These are phyloP conservation scores for Indicator indicator DNA, from an alignment of 2,113 vertebrate species.

Conservation along the genomic window DNA sequence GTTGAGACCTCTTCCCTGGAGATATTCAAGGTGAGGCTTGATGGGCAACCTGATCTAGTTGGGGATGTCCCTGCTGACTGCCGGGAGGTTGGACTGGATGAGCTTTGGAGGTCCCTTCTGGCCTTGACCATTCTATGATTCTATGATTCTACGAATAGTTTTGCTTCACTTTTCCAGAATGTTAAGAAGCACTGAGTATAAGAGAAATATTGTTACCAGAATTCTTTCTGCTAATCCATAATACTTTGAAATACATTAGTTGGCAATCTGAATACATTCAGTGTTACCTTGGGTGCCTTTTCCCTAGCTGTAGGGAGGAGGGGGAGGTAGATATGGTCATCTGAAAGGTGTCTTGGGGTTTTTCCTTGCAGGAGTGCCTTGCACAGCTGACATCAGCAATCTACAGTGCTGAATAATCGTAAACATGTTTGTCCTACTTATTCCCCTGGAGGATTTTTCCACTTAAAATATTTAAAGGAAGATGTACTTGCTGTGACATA, in stretches of 20 bases:
- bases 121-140: too few relatives aligned
- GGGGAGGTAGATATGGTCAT: background rate
- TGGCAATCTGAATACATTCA: background rate
- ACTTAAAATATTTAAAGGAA: constrained; percentile 38
- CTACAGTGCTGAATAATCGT: constrained; percentile 47
- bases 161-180: background rate
- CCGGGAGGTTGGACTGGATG: too few relatives aligned
- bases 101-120: too few relatives aligned
- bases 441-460: constrained; percentile 42
- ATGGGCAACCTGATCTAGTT: too few relatives aligned
- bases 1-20: too few relatives aligned
- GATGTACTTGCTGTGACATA: background rate
- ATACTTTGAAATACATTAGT: background rate
- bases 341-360: background rate
- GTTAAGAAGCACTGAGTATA: background rate
- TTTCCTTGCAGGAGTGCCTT: background rate
- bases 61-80: too few relatives aligned
- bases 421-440: constrained; percentile 68
- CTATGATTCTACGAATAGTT: background rate
- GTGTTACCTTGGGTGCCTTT: background rate
- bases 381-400: constrained; percentile 16
- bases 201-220: background rate
- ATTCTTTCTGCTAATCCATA: background rate
- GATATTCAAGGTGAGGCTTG: too few relatives aligned
- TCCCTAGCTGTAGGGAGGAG: background rate